Base-by-base conservation (phyloP, 2,888 invertebrate species). In the Isoperla grammatica region DNA sequence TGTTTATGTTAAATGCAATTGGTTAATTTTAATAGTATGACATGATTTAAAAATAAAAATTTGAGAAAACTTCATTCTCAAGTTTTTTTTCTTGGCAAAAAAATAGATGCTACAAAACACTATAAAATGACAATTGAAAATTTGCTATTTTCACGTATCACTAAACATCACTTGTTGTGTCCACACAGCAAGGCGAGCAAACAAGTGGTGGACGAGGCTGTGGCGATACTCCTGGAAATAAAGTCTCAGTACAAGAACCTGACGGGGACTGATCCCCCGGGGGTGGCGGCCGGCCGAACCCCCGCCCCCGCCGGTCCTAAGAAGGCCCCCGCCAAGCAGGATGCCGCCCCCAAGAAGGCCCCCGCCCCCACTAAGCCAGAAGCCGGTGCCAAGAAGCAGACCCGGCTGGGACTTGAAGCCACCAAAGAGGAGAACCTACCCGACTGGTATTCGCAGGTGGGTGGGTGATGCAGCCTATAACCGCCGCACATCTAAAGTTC, bases 361-460 rank as follows among this genome's bases (percentile, higher is more conserved):
- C 37, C 43, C 19, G 56, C 53, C 9, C 46, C 43, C 5, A 56
- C 39, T 45, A 37, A 37, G 23, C 1, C 40, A 20, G 80, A 82
- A 8, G 68, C 75, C 0, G 71, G 79, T 0, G 79, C 76, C 0
- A 96, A 97, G 77, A 97, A 97, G 71, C 86, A 95, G 70, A 96
- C 97, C 0, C 82, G 95, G 55, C 78, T 99, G 6, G 97, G 99
- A 1, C 75, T 99, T 19, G 98, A 98, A 74, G 93, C 89, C 0
- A 88, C 83, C 67, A 99, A 99, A 73, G 88, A 88, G 68, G 94
- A 90, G 20, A 93, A 95, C 73, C 79, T 99, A 23, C 81, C 97
- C 0, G 97, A 98, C 63, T 99, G 99, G 99, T 99, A 98, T 74
- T 92, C 95, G 0, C 97, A 97, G 78, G 90, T 90, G 58, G 83